These are phyloP conservation scores for Geopemphigus sp. DNA, from an alignment of 1,140 invertebrate genomes.

Conservation along the genomic window DNA sequence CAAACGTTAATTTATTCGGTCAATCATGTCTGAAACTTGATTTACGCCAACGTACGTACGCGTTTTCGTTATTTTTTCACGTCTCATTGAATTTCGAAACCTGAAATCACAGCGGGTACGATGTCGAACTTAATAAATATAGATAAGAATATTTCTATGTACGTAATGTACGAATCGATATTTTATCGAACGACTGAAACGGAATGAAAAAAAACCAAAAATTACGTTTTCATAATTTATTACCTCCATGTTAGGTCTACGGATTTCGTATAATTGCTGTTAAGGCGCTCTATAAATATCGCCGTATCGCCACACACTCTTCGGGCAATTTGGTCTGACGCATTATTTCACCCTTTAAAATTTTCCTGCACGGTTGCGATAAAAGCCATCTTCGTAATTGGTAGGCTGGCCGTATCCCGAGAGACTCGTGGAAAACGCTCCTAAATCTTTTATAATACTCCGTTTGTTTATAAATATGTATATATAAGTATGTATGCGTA, in stretches of 20 bases:
- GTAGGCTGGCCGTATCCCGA: neutral
- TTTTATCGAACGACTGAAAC: neutral
- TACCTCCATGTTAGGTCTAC: slow-evolving; percentile 3
- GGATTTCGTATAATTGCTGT: neutral
- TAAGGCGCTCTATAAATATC: slow-evolving; percentile 28
- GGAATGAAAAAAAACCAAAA: neutral
- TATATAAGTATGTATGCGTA: too few species aligned
- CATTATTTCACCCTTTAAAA: slow-evolving; percentile 33
- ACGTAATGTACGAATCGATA: neutral
- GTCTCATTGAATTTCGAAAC: slow-evolving; percentile 1
- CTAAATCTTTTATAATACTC: slow-evolving; percentile 10
- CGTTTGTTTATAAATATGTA: too few species aligned
- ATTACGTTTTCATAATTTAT: slow-evolving; percentile 16
- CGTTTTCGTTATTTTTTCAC: neutral
- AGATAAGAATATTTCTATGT: neutral
- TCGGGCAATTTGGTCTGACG: slow-evolving; percentile 24
- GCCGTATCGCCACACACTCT: neutral
- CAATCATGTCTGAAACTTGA: neutral
- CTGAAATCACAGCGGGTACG: neutral
- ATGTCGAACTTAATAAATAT: neutral
- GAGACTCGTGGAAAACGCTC: slow-evolving; percentile 1
- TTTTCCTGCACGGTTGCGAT: slow-evolving; percentile 17
- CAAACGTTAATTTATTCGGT: neutral
- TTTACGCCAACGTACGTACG: neutral
- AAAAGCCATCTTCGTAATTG: slow-evolving; percentile 29